Evolutionary conservation across 37 sponge, comb jelly and placozoan species (phyloP), one percentile per base, ranked within the genome.

Genomic region (Agelas oroides): DNA sequence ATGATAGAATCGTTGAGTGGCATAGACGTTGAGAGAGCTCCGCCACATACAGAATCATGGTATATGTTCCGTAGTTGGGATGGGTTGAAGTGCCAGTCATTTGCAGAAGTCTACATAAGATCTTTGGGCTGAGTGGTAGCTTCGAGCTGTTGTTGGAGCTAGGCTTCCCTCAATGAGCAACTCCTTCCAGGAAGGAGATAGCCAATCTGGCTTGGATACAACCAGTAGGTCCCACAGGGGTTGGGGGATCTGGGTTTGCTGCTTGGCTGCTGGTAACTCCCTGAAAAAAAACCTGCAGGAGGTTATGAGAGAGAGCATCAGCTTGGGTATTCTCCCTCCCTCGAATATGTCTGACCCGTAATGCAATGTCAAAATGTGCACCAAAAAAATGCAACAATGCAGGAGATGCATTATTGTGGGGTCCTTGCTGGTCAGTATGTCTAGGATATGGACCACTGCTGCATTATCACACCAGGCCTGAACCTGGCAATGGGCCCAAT

Each of bases 341-440:
- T 24, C 2, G 58, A 1, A 76, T 76, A 34, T 76, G 76, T 18
- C 20, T n/a, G 11, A 59, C 76, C 5, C 60, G 25, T 16, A 56
- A 34, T 19, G 1, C 5, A 5, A 76, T 25, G 58, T 59, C 31
- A 76, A 32, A 1, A 16, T 17, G 27, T 5, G 76, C 60, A 59
- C 59, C n/a, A 19, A 76, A 32, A 33, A 76, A 54, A 31, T 56
- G 58, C 1, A 53, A 53, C 58, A 35, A 30, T 59, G 53, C 56
- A 59, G 59, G 59, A 76, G 76, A 31, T 76, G 76, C 76, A 76
- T 76, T 1, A 76, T 1, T 14, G 60, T 56, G 33, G 15, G 31
- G 30, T 76, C 76, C 25, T 53, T 56, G 5, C 76, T 59, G 1
- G 59, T 25, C 19, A 54, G 32, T n/a, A 32, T 34, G 13, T 13